Conservation (phyloP, 2,888 invertebrate species). For the Chrysolina haemoptera region DNA sequence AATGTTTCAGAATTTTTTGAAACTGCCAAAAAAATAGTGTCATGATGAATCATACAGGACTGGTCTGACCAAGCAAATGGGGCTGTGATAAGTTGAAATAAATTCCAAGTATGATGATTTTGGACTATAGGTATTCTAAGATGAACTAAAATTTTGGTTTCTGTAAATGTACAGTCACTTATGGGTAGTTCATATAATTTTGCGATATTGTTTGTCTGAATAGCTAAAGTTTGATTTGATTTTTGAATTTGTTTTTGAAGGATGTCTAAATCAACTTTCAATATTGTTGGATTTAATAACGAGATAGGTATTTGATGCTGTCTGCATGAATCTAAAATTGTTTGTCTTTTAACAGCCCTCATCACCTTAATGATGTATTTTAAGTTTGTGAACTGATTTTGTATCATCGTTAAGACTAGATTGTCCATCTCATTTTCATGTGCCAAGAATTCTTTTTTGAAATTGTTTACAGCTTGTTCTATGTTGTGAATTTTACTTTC, state of each 20-base stretch:
- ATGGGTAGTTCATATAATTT: conserved; percentile 37
- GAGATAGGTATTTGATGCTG: conserved; percentile 39
- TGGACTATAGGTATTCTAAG: background rate
- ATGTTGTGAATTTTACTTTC: conserved; percentile 22
- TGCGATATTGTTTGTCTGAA: conserved; percentile 26
- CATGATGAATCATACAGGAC: no score
- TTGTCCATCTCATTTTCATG: background rate
- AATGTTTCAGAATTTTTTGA: no score
- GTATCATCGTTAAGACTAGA: conserved; percentile 5
- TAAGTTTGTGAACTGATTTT: conserved; percentile 16
- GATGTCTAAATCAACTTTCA: conserved; percentile 30
- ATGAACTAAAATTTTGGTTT: background rate
- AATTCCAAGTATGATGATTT: background rate
- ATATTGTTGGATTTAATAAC: conserved; percentile 30
- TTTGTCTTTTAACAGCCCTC: conserved; percentile 18
- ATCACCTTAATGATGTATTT: conserved; percentile 13
- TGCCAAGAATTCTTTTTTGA: background rate
- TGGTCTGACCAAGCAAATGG: background rate
- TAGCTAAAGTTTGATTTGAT: conserved; percentile 31
- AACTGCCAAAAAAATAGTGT: no score
- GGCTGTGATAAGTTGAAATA: background rate
- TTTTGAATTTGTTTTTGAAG: conserved; percentile 8
- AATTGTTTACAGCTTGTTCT: background rate
- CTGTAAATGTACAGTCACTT: conserved; percentile 37
- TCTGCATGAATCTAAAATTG: conserved; percentile 39